Conservation (phyloP, 2,113 vertebrate species). For the Antechinus flavipes region DNA sequence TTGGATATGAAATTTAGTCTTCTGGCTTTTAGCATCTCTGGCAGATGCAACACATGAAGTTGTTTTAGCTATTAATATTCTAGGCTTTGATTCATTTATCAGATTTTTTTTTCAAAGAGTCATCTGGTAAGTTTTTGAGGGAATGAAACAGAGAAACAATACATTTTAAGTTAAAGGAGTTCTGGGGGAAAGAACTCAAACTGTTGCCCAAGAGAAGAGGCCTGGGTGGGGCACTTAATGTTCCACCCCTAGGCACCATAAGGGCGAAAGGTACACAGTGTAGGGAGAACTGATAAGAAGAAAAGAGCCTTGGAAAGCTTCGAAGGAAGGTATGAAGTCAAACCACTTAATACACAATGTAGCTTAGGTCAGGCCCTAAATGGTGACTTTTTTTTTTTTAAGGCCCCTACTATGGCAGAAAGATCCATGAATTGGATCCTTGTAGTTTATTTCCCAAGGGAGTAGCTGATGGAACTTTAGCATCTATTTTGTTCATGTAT, state of each 20-base stretch:
- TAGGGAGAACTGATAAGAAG: neutral
- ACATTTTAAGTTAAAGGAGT: neutral
- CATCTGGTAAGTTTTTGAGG: neutral
- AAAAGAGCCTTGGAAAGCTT: neutral
- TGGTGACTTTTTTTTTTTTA: neutral
- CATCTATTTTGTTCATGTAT: neutral
- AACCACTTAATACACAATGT: neutral
- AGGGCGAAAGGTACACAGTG: neutral
- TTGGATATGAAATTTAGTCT: slow-evolving; percentile 30
- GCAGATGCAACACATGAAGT: neutral
- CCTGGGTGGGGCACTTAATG: neutral
- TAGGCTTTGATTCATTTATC: neutral
- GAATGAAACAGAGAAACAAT: neutral
- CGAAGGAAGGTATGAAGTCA: neutral
- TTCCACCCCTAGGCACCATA: too few species aligned
- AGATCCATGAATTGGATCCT: neutral
- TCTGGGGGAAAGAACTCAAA: neutral
- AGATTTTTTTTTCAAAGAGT: neutral
- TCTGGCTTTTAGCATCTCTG: neutral
- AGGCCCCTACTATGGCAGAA: neutral
- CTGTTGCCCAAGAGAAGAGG: neutral
- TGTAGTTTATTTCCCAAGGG: neutral
- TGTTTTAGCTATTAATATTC: neutral
- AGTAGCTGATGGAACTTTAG: neutral
- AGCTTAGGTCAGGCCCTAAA: neutral